Evolutionary conservation across 2,888 invertebrate genomes (phyloP).

Genomic region (Dicycla oo): DNA sequence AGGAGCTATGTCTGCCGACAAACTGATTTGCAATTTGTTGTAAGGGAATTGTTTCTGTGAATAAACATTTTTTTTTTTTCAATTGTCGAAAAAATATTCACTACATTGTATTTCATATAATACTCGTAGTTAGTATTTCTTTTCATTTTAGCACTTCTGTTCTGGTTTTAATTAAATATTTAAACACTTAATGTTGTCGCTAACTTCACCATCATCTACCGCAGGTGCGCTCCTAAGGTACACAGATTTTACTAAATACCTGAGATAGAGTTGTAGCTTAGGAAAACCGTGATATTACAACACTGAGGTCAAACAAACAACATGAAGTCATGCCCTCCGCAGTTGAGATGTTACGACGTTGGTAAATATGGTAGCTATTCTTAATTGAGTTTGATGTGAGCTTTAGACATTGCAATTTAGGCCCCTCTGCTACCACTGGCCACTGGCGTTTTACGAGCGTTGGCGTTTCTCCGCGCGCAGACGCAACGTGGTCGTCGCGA

Average conservation of each 20-base stretch:
- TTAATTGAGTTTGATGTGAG: conserved; percentile 31
- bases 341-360: conserved; percentile 41
- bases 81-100: background rate
- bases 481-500: too few relatives aligned
- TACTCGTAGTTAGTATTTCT: background rate
- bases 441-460: too few relatives aligned
- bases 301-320: conserved; percentile 47
- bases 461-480: too few relatives aligned
- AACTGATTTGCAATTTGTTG: too few relatives aligned
- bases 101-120: background rate
- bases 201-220: background rate
- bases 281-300: conserved; percentile 47
- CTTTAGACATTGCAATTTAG: too few relatives aligned
- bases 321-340: conserved; percentile 27
- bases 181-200: too few relatives aligned
- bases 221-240: conserved; percentile 1
- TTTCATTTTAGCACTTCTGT: background rate
- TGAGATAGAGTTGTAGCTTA: conserved; percentile 37
- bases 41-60: too few relatives aligned
- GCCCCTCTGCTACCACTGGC: too few relatives aligned
- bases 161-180: background rate
- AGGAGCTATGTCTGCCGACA: too few relatives aligned
- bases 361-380: conserved; percentile 27
- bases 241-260: conserved; percentile 24
- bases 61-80: too few relatives aligned